These are phyloP conservation scores for Palythoa heliodiscus DNA, from an alignment of 92 coral and sea anemone species.

Conservation along the genomic window DNA sequence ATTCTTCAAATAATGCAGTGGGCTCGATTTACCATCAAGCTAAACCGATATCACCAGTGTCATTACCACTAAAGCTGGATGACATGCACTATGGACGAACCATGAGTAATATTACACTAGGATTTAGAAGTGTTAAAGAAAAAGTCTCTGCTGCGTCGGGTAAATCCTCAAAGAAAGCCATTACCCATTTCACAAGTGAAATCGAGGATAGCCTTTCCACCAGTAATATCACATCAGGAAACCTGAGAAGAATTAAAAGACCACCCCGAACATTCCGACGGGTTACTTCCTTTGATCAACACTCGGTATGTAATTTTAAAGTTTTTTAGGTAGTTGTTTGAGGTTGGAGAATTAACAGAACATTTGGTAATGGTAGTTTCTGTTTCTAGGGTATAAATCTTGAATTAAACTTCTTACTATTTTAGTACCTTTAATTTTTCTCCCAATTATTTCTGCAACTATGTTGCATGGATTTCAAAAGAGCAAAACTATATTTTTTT, in stretches of 20 bases:
- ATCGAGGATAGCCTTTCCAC: not conserved
- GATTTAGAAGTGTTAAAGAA: slow-evolving; percentile 6
- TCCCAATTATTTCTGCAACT: too few relatives aligned
- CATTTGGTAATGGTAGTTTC: too few relatives aligned
- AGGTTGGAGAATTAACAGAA: too few relatives aligned
- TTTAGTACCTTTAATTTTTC: too few relatives aligned
- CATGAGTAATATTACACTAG: slow-evolving; percentile 27
- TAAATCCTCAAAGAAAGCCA: not conserved
- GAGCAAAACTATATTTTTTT: too few relatives aligned
- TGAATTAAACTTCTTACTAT: too few relatives aligned
- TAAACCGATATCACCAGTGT: slow-evolving; percentile 6
- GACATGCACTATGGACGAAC: slow-evolving; percentile 18
- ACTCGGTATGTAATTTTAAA: slow-evolving; percentile 9
- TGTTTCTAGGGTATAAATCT: too few relatives aligned
- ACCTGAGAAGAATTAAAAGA: slow-evolving; percentile 73
- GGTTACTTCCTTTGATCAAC: slow-evolving; percentile 40
- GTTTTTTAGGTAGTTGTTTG: too few relatives aligned
- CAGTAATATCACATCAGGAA: slow-evolving; percentile 38
- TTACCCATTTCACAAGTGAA: slow-evolving; percentile 11
- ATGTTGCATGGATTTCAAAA: too few relatives aligned
- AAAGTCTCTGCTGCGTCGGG: not conserved
- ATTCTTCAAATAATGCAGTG: not conserved
- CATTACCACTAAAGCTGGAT: slow-evolving; percentile 15
- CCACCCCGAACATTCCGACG: slow-evolving; percentile 68
- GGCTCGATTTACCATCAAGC: not conserved